Evolutionary conservation across 2,113 vertebrate species (phyloP).

Genomic region (Hippocampus guttulatus): DNA sequence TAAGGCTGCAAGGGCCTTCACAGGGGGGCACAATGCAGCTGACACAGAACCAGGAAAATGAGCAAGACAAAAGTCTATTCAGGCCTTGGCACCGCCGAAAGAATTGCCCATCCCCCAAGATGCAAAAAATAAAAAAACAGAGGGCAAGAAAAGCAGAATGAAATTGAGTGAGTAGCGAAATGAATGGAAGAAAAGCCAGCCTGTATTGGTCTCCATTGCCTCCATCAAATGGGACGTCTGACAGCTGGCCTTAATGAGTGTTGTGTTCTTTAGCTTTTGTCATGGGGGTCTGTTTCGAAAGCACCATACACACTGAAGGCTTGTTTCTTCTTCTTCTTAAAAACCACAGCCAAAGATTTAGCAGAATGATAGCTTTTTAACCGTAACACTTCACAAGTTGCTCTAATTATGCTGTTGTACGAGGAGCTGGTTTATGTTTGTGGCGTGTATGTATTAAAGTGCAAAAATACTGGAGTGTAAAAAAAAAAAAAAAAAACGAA

Average conservation of each 20-base stretch:
- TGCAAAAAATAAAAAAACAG: constrained; percentile 34
- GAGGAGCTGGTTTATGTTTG: neutral
- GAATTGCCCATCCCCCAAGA: constrained; percentile 75
- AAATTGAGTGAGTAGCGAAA: constrained; percentile 53
- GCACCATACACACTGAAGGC: neutral
- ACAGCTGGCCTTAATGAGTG: constrained; percentile 78
- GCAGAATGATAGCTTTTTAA: neutral
- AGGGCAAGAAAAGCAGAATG: constrained; percentile 65
- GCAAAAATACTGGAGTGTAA: too few species aligned
- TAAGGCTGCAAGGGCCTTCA: constrained; percentile 77
- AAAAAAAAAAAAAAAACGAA: too few species aligned
- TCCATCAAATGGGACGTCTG: constrained; percentile 68
- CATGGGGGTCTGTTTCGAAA: constrained; percentile 2
- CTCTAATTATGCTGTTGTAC: neutral
- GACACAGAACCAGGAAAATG: constrained; percentile 89
- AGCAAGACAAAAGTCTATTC: constrained; percentile 96
- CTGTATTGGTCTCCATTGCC: constrained; percentile 50
- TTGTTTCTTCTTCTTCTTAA: neutral
- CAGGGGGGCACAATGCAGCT: constrained; percentile 81
- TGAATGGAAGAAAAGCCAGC: constrained; percentile 69
- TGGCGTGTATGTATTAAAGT: too few species aligned
- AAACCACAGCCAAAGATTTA: neutral
- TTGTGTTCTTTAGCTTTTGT: constrained; percentile 30
- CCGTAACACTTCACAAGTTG: neutral
- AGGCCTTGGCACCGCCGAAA: constrained; percentile 79